Conservation (phyloP, 2,888 invertebrate species). For the Gonocerus acuteangulatus region DNA sequence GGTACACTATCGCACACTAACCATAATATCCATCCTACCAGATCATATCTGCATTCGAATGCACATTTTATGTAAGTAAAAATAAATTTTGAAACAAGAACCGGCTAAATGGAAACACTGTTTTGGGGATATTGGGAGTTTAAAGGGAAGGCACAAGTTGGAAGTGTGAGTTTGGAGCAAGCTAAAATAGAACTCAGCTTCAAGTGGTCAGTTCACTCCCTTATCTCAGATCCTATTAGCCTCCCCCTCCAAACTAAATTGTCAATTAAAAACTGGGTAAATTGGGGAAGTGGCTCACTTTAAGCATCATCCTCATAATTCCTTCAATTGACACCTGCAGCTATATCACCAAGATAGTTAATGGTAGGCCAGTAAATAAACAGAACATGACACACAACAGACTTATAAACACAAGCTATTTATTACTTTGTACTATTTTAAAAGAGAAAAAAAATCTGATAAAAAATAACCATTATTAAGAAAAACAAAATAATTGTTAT, state of each 20-base stretch:
- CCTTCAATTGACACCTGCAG: not conserved
- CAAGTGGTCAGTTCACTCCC: conserved; percentile 35
- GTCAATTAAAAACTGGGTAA: conserved; percentile 23
- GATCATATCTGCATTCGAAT: too few species aligned
- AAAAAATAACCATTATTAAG: too few species aligned
- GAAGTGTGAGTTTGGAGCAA: conserved; percentile 24
- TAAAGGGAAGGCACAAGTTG: conserved; percentile 5
- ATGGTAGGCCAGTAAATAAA: not conserved
- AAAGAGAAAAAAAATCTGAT: too few species aligned
- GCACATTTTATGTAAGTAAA: too few species aligned
- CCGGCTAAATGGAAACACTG: not conserved
- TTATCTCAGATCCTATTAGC: conserved; percentile 31
- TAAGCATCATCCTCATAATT: not conserved
- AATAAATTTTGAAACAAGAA: too few species aligned
- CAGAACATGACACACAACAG: not conserved
- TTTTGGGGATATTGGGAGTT: conserved; percentile 1
- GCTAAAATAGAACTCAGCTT: conserved; percentile 33
- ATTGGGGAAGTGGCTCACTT: conserved; percentile 13
- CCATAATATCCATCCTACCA: too few species aligned
- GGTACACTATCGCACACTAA: not conserved
- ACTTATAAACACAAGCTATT: not conserved
- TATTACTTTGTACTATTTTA: too few species aligned
- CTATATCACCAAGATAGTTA: not conserved
- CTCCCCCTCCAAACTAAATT: conserved; percentile 24
- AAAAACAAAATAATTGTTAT: too few species aligned